phyloP scores from a whole-genome alignment of 2,113 vertebrate genomes.

The Typhlomys cinereus region DNA sequence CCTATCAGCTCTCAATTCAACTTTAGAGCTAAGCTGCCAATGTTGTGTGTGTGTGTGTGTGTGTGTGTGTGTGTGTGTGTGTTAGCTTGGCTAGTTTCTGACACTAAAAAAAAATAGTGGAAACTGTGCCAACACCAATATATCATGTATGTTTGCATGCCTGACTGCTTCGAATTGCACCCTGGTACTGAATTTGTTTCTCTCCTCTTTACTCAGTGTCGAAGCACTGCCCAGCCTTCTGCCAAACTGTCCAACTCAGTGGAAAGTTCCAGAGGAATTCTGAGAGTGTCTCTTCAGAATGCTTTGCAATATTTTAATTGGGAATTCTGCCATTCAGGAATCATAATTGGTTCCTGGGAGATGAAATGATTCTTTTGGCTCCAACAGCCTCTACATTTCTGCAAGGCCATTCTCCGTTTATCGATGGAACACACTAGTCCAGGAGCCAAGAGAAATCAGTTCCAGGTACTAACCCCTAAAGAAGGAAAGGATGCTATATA shows the following conservation, averaged over 20 bases:
- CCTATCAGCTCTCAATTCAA: background rate
- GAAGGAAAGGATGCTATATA: constrained; percentile 24
- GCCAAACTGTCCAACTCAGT: background rate
- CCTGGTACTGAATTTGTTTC: background rate
- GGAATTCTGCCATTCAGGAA: constrained; percentile 52
- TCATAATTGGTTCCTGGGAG: constrained; percentile 59
- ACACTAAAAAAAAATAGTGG: background rate
- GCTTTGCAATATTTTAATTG: constrained; percentile 13
- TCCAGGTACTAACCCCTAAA: constrained; percentile 19
- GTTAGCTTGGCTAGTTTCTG: constrained; percentile 30
- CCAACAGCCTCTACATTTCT: constrained; percentile 26
- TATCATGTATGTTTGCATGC: background rate
- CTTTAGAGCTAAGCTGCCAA: background rate
- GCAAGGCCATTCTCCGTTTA: constrained; percentile 53
- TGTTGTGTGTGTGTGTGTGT: too few relatives aligned
- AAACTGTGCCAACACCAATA: constrained; percentile 51
- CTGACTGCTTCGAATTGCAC: background rate
- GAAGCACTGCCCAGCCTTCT: background rate
- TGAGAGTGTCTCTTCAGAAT: background rate
- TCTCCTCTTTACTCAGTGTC: background rate
- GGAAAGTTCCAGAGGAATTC: constrained; percentile 47
- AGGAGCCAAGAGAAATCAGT: constrained; percentile 58
- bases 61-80: too few relatives aligned
- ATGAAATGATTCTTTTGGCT: constrained; percentile 69
- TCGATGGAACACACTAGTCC: constrained; percentile 33